Base-by-base conservation (phyloP, 2,113 vertebrate genomes). In the Bubalus kerabau region DNA sequence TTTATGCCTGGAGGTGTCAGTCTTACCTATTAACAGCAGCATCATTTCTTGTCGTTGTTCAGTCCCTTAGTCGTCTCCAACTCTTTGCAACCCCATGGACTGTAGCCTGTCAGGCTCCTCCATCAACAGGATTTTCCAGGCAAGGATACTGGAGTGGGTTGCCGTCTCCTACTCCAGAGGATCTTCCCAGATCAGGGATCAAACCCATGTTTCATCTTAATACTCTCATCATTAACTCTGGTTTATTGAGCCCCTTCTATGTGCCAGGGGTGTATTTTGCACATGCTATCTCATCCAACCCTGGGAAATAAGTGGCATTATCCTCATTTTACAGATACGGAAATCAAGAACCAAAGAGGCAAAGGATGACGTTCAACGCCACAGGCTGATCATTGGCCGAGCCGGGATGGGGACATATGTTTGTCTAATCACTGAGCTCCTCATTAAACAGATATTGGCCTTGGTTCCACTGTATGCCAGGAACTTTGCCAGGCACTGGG, bases 381-480 rank as follows among this genome's bases (percentile, higher is more conserved):
- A 23, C 32, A 78, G 0, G 4, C 56, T 15, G 56, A 26, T 59
- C 62, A 0, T 6, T 2, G 21, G 23, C 60, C 3, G 7, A 48
- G 48, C 43, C 17, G 13, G 52, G 32, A 17, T 32, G 23, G n/a
- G 26, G 32, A n/a, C 32, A 48, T 2, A 5, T 5, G 50, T 56
- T 40, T 62, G 32, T 80, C 54, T 90, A 9, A 11, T 56, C 12
- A 12, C 17, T 17, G 62, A 11, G 2, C 7, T 7, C 36, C 36
- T 54, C 57, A 7, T 4, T 67, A 28, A n/a, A 43, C 28, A n/a
- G 24, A 17, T 19, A 17, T 0, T 30, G 17, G 32, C 4, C 2
- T 71, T 59, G 54, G 21, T 24, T 32, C 8, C 67, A 32, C 16
- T 26, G 0, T 26, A 3, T 15, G 2, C 57, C 50, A 15, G n/a